Evolutionary conservation across 2,888 invertebrate genomes (phyloP), one percentile per base, ranked within the genome.

Genomic region (Heliconius ismenius): DNA sequence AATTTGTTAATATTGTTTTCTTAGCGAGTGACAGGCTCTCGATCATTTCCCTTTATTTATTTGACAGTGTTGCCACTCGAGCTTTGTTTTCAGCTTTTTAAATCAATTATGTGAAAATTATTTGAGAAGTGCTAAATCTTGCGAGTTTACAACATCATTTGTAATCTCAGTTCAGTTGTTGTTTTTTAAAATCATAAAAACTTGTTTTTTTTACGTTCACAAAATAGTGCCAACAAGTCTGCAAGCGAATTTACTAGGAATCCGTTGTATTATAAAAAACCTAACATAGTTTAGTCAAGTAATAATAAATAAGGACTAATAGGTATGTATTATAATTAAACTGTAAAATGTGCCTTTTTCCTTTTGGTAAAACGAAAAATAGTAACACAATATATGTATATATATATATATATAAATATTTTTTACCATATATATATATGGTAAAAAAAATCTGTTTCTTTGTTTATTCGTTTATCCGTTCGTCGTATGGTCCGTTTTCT

Each of bases 41-140:
- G 63, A 82, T 83, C 81, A 80, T 64, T 75, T 54, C 64, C 54
- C 67, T 76, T 75, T 70, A 78, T 80, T 81, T 79, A 76, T 75
- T 76, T 49, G 64, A 70, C 63, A 49, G 77, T 54, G 78, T 28
- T 21, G 79, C 68, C 67, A 81, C 75, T 80, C 64, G 74, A 78
- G 74, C 70, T 75, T 76, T 78, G 60, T 49, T 74, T 72, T 63
- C 75, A 75, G 73, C 36, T 62, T 65, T 58, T 77, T 80, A 74
- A 77, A 49, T 75, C 79, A 75, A 79, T 79, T 75, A 63, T 69
- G 54, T 74, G 78, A 77, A 62, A 65, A 77, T 78, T 79, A 65
- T 36, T 26, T 76, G 26, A 54, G 64, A 21, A 72, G 58, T 7
- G 69, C n/a, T 24, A 36, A 58, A 58, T 36, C 15, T 65, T 65